A percentile compares a stretch with the other conserved stretches of the same genome.
Evolutionary conservation across 2,888 invertebrate genomes (phyloP).

Genomic region (Dinocampus coccinellae): DNA sequence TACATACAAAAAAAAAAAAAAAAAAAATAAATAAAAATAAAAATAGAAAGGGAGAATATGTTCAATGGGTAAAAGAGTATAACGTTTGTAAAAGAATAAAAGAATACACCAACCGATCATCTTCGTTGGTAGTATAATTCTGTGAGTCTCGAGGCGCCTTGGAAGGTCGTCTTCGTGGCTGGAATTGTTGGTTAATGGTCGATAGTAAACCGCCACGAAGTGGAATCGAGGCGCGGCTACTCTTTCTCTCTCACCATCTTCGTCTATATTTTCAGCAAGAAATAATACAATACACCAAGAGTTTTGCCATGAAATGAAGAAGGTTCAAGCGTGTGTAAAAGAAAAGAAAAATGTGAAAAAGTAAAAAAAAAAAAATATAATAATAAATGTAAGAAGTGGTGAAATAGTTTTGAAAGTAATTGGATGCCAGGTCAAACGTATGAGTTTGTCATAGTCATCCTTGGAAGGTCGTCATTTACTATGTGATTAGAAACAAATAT

Average conservation of each 20-base stretch:
- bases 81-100: slow-evolving; percentile 28
- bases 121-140: slow-evolving; percentile 20
- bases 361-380: not conserved
- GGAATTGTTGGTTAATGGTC: slow-evolving; percentile 63
- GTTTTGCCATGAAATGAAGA: slow-evolving; percentile 6
- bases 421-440: no score
- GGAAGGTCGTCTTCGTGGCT: slow-evolving; percentile 59
- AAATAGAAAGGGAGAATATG: slow-evolving; percentile 1
- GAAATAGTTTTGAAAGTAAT: not conserved
- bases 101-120: slow-evolving; percentile 5
- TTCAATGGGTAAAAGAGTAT: slow-evolving; percentile 3
- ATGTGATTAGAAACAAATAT: not conserved
- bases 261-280: slow-evolving; percentile 8
- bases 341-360: not conserved
- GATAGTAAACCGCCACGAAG: slow-evolving; percentile 42
- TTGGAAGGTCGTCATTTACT: no score
- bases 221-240: slow-evolving; percentile 12
- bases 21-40: not conserved
- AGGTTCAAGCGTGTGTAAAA: not conserved
- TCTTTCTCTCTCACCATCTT: not conserved
- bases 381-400: not conserved
- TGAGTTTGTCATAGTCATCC: no score
- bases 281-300: slow-evolving; percentile 5
- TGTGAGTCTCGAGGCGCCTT: slow-evolving; percentile 43
- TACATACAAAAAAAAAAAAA: not conserved